These are phyloP conservation scores for Rhabditophanes sp. DNA, from an alignment of 2,888 invertebrate genomes.

Conservation along the genomic window DNA sequence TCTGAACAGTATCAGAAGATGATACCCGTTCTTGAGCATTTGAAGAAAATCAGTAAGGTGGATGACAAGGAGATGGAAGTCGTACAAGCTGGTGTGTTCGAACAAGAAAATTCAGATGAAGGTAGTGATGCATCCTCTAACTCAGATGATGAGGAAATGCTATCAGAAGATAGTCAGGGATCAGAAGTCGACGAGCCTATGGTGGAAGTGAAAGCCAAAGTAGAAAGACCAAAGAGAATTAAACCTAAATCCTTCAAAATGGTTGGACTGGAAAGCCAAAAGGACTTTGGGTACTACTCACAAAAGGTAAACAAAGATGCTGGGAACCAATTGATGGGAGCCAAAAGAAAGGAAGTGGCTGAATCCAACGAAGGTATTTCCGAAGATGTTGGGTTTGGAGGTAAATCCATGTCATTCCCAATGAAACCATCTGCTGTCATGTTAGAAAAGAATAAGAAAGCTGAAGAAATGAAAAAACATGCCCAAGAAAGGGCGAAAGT, in stretches of 20 bases:
- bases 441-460: too few relatives aligned
- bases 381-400: slow-evolving; percentile 26
- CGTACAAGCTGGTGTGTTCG: background rate
- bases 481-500: too few relatives aligned
- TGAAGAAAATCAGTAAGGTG: slow-evolving; percentile 11
- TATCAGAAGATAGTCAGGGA: slow-evolving; percentile 6
- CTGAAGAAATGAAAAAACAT: too few relatives aligned
- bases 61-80: slow-evolving; percentile 12
- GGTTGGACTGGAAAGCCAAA: slow-evolving; percentile 10
- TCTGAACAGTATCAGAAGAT: slow-evolving; percentile 58
- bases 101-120: slow-evolving; percentile 7
- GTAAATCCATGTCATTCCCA: slow-evolving; percentile 25
- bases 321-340: too few relatives aligned
- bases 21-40: slow-evolving; percentile 8
- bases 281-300: slow-evolving; percentile 12
- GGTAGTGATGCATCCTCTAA: background rate
- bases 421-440: slow-evolving; percentile 9
- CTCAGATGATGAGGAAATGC: slow-evolving; percentile 1
- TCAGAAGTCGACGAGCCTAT: background rate
- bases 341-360: too few relatives aligned
- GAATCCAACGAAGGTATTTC: slow-evolving; percentile 6
- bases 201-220: slow-evolving; percentile 2
- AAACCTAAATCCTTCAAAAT: slow-evolving; percentile 14
- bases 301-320: slow-evolving; percentile 7
- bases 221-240: slow-evolving; percentile 2